Percentiles rank a stretch among this genome's conserved stretches.
Conservation (phyloP, 2,113 vertebrate genomes). For the Engystomops pustulosus region DNA sequence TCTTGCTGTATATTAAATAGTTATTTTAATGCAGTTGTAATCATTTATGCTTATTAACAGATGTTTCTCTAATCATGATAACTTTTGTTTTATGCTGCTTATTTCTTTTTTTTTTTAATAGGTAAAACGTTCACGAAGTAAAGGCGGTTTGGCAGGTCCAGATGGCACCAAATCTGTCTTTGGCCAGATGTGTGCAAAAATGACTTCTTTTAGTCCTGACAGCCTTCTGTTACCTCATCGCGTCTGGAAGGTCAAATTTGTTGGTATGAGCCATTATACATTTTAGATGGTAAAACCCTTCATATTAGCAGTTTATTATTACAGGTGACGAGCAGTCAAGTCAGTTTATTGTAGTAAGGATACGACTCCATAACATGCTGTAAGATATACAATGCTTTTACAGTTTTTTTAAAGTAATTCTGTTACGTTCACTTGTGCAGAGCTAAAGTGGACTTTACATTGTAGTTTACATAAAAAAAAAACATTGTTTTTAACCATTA, state of each 20-base stretch:
- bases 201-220: conserved; percentile 96
- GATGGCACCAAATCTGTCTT: conserved; percentile 98
- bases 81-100: not conserved
- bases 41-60: no score
- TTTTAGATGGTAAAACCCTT: not conserved
- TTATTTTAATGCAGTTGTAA: no score
- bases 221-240: conserved; percentile 95
- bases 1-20: no score
- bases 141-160: conserved; percentile 95
- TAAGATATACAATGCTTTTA: no score
- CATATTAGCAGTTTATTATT: not conserved
- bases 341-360: no score
- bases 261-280: conserved; percentile 77
- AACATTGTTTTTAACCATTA: conserved; percentile 62
- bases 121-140: conserved; percentile 98
- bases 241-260: conserved; percentile 99
- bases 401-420: no score
- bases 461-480: no score
- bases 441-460: no score
- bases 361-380: no score
- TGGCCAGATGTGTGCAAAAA: conserved; percentile 98
- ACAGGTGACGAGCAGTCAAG: not conserved
- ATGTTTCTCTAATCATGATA: not conserved
- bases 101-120: conserved; percentile 64
- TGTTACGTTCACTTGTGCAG: no score